A percentile compares a stretch with the other conserved stretches of the same genome.
Evolutionary conservation across 1,140 invertebrate genomes (phyloP).

Genomic region (Neodiprion pinetum): DNA sequence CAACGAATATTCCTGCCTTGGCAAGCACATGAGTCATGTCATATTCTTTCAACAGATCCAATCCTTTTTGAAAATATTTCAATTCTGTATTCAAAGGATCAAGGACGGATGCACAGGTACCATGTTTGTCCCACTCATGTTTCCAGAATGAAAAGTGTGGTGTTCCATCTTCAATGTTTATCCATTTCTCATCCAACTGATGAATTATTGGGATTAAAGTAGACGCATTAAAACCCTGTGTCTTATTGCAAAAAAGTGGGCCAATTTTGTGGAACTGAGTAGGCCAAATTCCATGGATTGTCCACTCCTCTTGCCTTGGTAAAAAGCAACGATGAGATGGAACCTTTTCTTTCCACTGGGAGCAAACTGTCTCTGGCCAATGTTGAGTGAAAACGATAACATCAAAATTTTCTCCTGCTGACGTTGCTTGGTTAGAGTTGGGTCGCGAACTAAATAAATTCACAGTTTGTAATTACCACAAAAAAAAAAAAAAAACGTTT

Average conservation of each 20-base stretch:
- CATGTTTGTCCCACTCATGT: constrained; percentile 88
- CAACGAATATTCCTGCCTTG: constrained; percentile 66
- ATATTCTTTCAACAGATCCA: constrained; percentile 69
- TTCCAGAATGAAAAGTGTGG: constrained; percentile 73
- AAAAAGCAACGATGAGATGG: constrained; percentile 68
- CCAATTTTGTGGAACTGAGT: constrained; percentile 71
- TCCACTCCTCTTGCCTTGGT: constrained; percentile 72
- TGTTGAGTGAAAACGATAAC: constrained; percentile 80
- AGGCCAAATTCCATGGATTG: constrained; percentile 86
- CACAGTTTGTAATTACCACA: no score
- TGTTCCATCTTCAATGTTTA: constrained; percentile 72
- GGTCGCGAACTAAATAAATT: no score
- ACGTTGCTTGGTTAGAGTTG: no score
- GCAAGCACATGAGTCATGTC: constrained; percentile 70
- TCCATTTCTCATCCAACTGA: constrained; percentile 74
- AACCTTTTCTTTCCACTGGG: constrained; percentile 70
- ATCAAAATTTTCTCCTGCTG: constrained; percentile 66
- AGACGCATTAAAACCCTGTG: constrained; percentile 69
- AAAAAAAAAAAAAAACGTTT: no score
- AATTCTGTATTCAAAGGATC: constrained; percentile 69
- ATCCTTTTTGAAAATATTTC: constrained; percentile 77
- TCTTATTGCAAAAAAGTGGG: constrained; percentile 73
- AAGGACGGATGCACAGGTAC: constrained; percentile 75
- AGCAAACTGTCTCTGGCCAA: constrained; percentile 81
- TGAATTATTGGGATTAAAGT: constrained; percentile 66